Percentiles rank a stretch among this genome's conserved stretches.
Evolutionary conservation across 2,888 invertebrate genomes (phyloP).

Genomic region (Patella depressa): DNA sequence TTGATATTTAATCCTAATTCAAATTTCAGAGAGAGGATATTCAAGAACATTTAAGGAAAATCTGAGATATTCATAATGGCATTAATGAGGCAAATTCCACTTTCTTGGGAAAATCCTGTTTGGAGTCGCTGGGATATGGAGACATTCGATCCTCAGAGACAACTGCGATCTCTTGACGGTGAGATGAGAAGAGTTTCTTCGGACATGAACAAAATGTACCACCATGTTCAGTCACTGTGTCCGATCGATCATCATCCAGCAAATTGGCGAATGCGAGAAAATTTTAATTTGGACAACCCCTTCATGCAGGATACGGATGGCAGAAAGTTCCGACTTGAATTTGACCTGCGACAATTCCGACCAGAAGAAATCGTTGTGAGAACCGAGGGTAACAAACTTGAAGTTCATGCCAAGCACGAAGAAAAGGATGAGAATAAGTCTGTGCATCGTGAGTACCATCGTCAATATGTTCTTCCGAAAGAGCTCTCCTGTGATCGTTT

Average conservation of each 20-base stretch:
- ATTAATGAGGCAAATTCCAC: constrained; percentile 19
- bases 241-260: constrained; percentile 50
- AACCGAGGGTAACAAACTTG: constrained; percentile 95
- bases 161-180: constrained; percentile 30
- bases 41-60: neutral
- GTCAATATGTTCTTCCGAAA: constrained; percentile 93
- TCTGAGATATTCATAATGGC: constrained; percentile 12
- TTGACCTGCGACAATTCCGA: constrained; percentile 97
- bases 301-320: constrained; percentile 76
- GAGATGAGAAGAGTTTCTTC: constrained; percentile 22
- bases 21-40: too few species aligned
- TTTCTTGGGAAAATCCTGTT: constrained; percentile 20
- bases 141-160: constrained; percentile 32
- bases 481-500: constrained; percentile 97
- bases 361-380: constrained; percentile 97
- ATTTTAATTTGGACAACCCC: constrained; percentile 59
- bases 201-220: constrained; percentile 41
- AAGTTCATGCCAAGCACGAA: constrained; percentile 96
- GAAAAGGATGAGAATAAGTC: constrained; percentile 97
- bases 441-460: constrained; percentile 97
- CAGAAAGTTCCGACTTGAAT: constrained; percentile 92
- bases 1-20: too few species aligned
- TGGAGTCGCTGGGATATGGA: constrained; percentile 24
- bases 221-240: constrained; percentile 26
- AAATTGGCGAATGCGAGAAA: constrained; percentile 46